phyloP scores from a whole-genome alignment of 53 echinoderm and acorn worm genomes.

The Astropecten irregularis region DNA sequence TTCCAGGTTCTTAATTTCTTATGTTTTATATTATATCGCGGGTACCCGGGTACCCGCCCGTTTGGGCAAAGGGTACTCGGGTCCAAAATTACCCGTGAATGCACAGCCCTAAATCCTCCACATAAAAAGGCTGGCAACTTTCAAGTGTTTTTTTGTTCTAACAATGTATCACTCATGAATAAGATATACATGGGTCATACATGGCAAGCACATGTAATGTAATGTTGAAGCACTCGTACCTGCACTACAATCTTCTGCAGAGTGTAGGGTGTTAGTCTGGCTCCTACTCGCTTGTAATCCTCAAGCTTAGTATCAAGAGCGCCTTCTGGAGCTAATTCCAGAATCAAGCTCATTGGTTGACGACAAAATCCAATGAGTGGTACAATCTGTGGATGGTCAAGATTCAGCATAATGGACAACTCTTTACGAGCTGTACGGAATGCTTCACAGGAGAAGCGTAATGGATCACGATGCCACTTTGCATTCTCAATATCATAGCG shows the following conservation, averaged over 20 bases:
- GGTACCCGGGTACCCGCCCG: too few relatives aligned
- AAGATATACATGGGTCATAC: too few relatives aligned
- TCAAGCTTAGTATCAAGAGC: slow-evolving; percentile 81
- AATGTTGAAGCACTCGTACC: too few relatives aligned
- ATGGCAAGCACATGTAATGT: too few relatives aligned
- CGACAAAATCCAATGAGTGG: slow-evolving; percentile 85
- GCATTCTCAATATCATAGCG: slow-evolving; percentile 89
- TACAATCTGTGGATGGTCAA: slow-evolving; percentile 88
- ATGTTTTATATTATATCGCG: too few relatives aligned
- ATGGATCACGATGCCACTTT: slow-evolving; percentile 88
- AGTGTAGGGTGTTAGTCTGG: slow-evolving; percentile 72
- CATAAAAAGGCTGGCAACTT: too few relatives aligned
- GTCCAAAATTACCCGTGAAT: too few relatives aligned
- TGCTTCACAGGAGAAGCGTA: slow-evolving; percentile 85
- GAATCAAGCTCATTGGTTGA: slow-evolving; percentile 90
- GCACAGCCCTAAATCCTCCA: too few relatives aligned
- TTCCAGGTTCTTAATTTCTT: too few relatives aligned
- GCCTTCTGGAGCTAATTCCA: slow-evolving; percentile 91
- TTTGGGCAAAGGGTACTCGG: too few relatives aligned
- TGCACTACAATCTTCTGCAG: slow-evolving; percentile 79
- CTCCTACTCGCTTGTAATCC: slow-evolving; percentile 89
- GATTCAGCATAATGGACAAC: slow-evolving; percentile 80
- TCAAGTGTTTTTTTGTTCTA: too few relatives aligned
- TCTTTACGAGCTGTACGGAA: slow-evolving; percentile 93
- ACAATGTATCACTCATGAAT: too few relatives aligned